These are phyloP conservation scores for Anguilla pacifica DNA, from an alignment of 2,797 vertebrate species.

Conservation along the genomic window DNA sequence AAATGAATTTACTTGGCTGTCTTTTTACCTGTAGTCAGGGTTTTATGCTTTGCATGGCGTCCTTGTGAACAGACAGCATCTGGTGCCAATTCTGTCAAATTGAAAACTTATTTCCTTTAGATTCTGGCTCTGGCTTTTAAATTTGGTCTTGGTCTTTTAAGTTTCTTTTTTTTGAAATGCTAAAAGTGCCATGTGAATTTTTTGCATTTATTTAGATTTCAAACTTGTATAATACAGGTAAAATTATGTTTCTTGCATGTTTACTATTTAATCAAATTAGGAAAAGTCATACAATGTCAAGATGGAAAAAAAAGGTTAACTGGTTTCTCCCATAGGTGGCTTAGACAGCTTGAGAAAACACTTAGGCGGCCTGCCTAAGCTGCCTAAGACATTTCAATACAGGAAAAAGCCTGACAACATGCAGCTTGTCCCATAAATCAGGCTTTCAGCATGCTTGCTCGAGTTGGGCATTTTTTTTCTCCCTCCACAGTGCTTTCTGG, in stretches of 20 bases:
- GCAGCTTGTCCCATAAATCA: conserved; percentile 20
- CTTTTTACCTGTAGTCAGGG: not conserved
- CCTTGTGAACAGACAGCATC: not conserved
- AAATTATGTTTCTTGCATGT: too few relatives aligned
- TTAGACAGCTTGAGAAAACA: too few relatives aligned
- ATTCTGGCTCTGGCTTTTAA: not conserved
- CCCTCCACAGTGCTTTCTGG: conserved; percentile 52
- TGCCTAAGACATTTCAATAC: too few relatives aligned
- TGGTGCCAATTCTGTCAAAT: too few relatives aligned
- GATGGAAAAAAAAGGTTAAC: too few relatives aligned
- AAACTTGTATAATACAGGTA: too few relatives aligned
- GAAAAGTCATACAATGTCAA: too few relatives aligned
- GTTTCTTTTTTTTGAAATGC: too few relatives aligned
- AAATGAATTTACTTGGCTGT: not conserved
- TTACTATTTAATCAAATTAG: too few relatives aligned
- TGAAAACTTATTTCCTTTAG: not conserved
- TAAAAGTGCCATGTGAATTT: not conserved
- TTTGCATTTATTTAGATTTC: too few relatives aligned
- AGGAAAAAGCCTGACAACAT: not conserved
- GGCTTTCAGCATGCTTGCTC: conserved; percentile 50
- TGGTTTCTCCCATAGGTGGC: too few relatives aligned
- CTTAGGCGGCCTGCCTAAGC: too few relatives aligned
- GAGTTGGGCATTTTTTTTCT: conserved; percentile 41
- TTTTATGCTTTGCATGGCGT: not conserved
- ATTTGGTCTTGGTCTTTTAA: not conserved